Evolutionary conservation across 2,888 invertebrate genomes (phyloP).

Genomic region (Congeria kusceri): DNA sequence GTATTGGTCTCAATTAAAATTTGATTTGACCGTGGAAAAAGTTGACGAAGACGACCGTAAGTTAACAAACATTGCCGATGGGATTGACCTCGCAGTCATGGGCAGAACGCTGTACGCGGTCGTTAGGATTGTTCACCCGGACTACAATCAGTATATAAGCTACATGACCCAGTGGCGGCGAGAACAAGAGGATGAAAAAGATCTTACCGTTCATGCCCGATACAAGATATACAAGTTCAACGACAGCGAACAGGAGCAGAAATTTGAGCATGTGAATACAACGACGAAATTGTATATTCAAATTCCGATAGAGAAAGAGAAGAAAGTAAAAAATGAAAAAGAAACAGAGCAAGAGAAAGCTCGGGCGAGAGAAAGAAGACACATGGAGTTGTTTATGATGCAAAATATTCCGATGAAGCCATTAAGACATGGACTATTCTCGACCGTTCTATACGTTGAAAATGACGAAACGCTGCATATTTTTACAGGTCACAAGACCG

Average conservation of each 20-base stretch:
- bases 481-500: not conserved
- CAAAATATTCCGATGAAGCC: not conserved
- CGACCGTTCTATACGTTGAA: conserved; percentile 22
- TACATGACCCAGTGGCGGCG: not conserved
- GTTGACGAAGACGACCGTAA: not conserved
- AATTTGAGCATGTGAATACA: conserved; percentile 7
- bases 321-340: not conserved
- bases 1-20: conserved; percentile 13
- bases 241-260: conserved; percentile 5
- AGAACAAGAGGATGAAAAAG: conserved; percentile 5
- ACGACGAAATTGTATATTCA: not conserved
- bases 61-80: conserved; percentile 15
- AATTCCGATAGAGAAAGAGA: conserved; percentile 19
- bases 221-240: conserved; percentile 14
- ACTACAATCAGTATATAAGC: not conserved
- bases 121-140: conserved; percentile 19
- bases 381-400: not conserved
- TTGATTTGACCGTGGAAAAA: not conserved
- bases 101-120: conserved; percentile 34
- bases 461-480: conserved; percentile 25
- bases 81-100: conserved; percentile 29
- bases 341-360: not conserved
- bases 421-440: conserved; percentile 14
- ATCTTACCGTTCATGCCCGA: conserved; percentile 7
- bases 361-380: not conserved